Conservation (phyloP, 2,797 vertebrate genomes). For the Miichthys miiuy region DNA sequence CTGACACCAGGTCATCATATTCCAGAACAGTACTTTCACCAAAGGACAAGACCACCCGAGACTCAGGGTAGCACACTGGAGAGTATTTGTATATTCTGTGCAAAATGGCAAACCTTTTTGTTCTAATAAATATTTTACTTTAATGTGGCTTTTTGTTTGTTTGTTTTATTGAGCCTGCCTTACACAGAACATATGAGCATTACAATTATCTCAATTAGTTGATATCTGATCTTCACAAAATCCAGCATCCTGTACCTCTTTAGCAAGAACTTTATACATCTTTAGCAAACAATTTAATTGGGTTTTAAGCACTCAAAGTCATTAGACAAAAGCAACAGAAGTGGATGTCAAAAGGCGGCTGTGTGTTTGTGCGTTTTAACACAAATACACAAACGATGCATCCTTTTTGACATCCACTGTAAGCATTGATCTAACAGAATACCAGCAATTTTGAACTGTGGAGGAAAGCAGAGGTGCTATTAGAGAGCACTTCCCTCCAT, state of each 20-base stretch:
- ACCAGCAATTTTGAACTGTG: conserved; percentile 1
- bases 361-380: conserved; percentile 29
- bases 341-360: not conserved
- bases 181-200: not conserved
- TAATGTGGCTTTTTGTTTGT: not conserved
- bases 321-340: conserved; percentile 21
- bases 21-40: not conserved
- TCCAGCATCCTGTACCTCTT: conserved; percentile 18
- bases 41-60: conserved; percentile 21
- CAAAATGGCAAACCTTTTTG: not conserved
- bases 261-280: conserved; percentile 22
- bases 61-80: not conserved
- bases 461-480: conserved; percentile 58
- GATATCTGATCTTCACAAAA: conserved; percentile 37
- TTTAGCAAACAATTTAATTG: conserved; percentile 58
- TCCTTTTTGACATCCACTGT: conserved; percentile 10
- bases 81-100: not conserved
- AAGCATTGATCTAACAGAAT: conserved; percentile 39
- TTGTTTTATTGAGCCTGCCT: not conserved
- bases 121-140: conserved; percentile 33
- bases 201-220: not conserved
- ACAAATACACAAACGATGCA: conserved; percentile 23
- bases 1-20: not conserved
- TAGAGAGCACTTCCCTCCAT: conserved; percentile 78
- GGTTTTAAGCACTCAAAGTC: conserved; percentile 52